phyloP scores from a whole-genome alignment of 1,140 invertebrate genomes.

The Elymnias hypermnestra region DNA sequence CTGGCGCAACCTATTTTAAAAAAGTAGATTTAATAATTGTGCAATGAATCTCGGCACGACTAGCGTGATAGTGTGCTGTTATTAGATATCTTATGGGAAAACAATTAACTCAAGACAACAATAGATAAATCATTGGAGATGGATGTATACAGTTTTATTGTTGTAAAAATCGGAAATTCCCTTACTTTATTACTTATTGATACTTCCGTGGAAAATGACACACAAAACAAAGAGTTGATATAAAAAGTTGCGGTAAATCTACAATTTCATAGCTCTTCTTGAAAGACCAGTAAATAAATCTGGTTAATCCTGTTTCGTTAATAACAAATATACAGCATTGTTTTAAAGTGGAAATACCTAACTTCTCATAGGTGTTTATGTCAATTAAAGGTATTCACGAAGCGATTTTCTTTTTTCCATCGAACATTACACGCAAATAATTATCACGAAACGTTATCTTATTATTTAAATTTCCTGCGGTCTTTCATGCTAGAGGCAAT shows the following conservation, averaged over 20 bases:
- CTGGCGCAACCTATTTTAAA: no score
- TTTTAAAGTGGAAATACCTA: slow-evolving; percentile 31
- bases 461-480: slow-evolving; percentile 32
- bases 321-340: slow-evolving; percentile 37
- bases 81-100: slow-evolving; percentile 44
- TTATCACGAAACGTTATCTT: slow-evolving; percentile 19
- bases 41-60: not conserved
- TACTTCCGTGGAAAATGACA: slow-evolving; percentile 47
- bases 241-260: slow-evolving; percentile 44
- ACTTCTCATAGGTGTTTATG: slow-evolving; percentile 11
- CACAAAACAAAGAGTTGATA: slow-evolving; percentile 29
- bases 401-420: not conserved
- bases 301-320: slow-evolving; percentile 55
- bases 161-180: slow-evolving; percentile 67
- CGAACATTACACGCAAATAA: slow-evolving; percentile 1
- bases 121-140: slow-evolving; percentile 27
- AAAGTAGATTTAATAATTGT: not conserved
- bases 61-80: slow-evolving; percentile 26
- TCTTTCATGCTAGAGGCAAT: slow-evolving; percentile 22
- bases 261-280: slow-evolving; percentile 45
- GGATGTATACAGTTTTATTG: slow-evolving; percentile 21
- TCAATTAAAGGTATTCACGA: not conserved
- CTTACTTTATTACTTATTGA: slow-evolving; percentile 32
- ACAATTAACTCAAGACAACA: slow-evolving; percentile 44
- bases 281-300: slow-evolving; percentile 55